Conservation (phyloP, 2,797 vertebrate species). For the Poeciliopsis presidionis region DNA sequence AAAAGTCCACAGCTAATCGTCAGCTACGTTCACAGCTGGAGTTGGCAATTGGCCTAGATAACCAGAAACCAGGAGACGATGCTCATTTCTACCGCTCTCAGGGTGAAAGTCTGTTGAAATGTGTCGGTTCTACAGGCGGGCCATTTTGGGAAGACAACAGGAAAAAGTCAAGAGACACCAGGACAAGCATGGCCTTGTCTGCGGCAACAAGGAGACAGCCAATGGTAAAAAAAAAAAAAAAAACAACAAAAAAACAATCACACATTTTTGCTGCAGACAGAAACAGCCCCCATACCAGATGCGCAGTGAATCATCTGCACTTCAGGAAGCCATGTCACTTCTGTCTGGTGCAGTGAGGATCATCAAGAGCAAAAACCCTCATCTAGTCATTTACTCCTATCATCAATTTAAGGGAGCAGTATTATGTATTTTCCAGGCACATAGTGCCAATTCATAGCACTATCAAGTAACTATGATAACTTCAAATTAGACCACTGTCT, state of each 20-base stretch:
- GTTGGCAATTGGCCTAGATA: conserved; percentile 72
- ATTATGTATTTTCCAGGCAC: no score
- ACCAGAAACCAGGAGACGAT: conserved; percentile 63
- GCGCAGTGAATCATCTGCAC: conserved; percentile 2
- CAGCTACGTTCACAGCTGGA: conserved; percentile 54
- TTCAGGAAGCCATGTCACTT: conserved; percentile 16
- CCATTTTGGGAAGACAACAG: conserved; percentile 25
- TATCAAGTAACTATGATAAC: no score
- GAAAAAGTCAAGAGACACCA: conserved; percentile 3
- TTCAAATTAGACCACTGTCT: no score
- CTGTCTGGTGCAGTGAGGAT: conserved; percentile 6
- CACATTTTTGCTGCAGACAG: conserved; percentile 27
- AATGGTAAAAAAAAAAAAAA: conserved; percentile 5
- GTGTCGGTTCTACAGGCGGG: conserved; percentile 26
- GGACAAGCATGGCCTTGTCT: conserved; percentile 39
- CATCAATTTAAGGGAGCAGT: background rate
- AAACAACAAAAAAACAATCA: background rate
- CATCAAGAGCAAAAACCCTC: conserved; percentile 6
- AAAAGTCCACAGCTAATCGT: conserved; percentile 71
- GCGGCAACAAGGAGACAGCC: conserved; percentile 22
- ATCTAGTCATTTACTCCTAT: background rate
- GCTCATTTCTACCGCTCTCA: conserved; percentile 40
- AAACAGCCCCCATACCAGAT: conserved; percentile 28
- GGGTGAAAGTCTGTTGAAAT: conserved; percentile 39
- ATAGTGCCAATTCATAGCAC: no score